Conservation (phyloP, 2,888 invertebrate genomes). For the Pseudococcus viburni region DNA sequence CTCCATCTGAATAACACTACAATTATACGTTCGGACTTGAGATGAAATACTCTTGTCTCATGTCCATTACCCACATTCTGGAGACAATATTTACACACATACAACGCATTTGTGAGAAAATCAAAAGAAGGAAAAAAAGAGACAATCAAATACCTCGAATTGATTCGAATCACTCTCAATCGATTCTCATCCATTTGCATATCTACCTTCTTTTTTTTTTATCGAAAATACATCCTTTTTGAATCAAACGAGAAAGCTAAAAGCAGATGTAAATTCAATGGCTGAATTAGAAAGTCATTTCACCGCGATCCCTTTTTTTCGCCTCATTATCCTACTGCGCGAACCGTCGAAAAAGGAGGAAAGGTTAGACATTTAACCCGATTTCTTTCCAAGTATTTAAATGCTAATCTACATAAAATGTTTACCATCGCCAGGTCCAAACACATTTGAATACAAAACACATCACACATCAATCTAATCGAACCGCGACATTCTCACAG, state of each 20-base stretch:
- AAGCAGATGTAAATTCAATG: conserved; percentile 16
- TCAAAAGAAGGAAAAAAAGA: background rate
- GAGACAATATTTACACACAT: background rate
- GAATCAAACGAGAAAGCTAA: background rate
- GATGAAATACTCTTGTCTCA: background rate
- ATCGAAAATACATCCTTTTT: background rate
- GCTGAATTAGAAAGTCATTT: background rate
- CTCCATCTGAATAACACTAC: too few species aligned
- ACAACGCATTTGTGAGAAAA: background rate
- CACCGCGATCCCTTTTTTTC: background rate
- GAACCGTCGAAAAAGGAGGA: background rate
- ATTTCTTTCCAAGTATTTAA: background rate
- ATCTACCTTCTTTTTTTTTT: background rate
- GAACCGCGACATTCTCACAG: background rate
- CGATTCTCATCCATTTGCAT: background rate
- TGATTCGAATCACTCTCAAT: background rate
- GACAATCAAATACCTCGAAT: background rate
- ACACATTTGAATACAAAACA: conserved; percentile 4
- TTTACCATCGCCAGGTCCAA: background rate
- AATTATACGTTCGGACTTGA: too few species aligned
- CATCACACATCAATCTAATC: background rate
- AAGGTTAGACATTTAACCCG: background rate
- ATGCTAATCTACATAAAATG: background rate
- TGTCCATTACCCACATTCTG: background rate
- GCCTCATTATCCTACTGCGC: background rate